Conservation (phyloP, 2,888 invertebrate genomes). For the Digitonthophagus gazella region DNA sequence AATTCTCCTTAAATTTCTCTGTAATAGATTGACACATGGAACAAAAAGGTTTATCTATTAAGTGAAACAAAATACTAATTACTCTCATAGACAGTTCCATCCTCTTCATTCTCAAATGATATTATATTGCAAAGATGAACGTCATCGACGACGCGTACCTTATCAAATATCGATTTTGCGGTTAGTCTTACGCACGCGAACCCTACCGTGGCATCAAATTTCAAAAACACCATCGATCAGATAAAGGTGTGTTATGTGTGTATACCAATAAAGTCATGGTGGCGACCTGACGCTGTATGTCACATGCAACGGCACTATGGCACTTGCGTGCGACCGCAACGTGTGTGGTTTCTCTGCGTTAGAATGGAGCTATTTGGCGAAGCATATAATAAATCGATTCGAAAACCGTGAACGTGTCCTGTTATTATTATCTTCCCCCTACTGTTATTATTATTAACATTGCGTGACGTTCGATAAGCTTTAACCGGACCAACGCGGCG, state of each 20-base stretch:
- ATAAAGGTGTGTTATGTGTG: neutral
- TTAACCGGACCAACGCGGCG: too few relatives aligned
- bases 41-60: too few relatives aligned
- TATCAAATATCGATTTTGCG: neutral
- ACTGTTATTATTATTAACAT: neutral
- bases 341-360: neutral
- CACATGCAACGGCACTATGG: neutral
- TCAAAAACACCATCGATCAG: neutral
- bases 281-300: neutral
- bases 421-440: neutral
- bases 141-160: neutral
- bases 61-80: too few relatives aligned
- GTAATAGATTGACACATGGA: too few relatives aligned
- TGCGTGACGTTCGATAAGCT: neutral
- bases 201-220: neutral
- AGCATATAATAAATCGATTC: neutral
- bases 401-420: neutral
- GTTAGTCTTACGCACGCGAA: neutral
- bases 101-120: too few relatives aligned
- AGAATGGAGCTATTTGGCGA: neutral
- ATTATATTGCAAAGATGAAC: too few relatives aligned
- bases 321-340: neutral
- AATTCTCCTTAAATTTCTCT: too few relatives aligned
- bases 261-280: neutral
- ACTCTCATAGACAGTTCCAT: too few relatives aligned